Conservation (phyloP, 2,113 vertebrate genomes). For the Mungos mungo region DNA sequence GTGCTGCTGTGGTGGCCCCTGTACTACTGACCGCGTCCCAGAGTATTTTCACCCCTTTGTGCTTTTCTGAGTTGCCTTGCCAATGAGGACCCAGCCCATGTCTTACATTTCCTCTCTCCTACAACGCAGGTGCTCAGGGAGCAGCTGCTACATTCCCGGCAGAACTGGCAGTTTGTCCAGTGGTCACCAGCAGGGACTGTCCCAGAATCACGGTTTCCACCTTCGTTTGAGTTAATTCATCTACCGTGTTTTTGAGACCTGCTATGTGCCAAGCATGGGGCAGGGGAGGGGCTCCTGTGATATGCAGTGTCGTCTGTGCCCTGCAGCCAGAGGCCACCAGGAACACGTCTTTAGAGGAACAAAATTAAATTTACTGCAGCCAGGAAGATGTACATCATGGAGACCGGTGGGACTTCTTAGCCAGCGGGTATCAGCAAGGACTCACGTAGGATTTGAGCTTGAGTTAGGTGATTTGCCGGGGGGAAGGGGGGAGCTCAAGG, state of each 20-base stretch:
- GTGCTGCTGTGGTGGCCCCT: background rate
- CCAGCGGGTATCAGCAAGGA: no score
- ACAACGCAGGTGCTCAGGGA: background rate
- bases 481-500: background rate
- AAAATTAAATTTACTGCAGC: background rate
- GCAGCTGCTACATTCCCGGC: background rate
- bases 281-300: background rate
- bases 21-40: background rate
- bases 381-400: background rate
- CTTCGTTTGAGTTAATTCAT: background rate
- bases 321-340: background rate
- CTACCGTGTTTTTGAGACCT: background rate
- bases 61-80: background rate
- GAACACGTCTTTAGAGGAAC: background rate
- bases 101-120: background rate
- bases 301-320: no score
- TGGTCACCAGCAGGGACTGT: background rate
- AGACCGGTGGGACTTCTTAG: no score
- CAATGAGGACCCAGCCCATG: rapidly evolving
- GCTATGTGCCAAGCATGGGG: background rate
- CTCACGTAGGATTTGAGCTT: background rate
- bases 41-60: background rate
- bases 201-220: background rate
- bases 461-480: background rate
- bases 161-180: background rate